These are phyloP conservation scores for Pachyrhynchus sulphureomaculatus DNA, from an alignment of 1,140 invertebrate species.

Conservation along the genomic window DNA sequence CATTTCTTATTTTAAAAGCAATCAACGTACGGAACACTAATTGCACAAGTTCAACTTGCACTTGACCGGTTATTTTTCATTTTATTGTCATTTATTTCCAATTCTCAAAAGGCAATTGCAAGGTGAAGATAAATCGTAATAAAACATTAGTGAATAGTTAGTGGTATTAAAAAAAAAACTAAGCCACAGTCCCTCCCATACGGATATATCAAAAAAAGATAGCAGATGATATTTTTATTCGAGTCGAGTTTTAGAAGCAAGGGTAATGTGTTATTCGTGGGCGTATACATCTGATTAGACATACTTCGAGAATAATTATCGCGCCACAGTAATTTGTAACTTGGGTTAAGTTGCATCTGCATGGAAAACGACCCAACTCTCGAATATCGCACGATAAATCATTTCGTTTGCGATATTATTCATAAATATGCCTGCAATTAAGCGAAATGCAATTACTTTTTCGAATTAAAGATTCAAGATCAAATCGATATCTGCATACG, in stretches of 20 bases:
- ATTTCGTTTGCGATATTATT: constrained; percentile 9
- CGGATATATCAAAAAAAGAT: not conserved
- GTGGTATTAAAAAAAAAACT: no score
- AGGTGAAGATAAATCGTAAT: no score
- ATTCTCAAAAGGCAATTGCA: no score
- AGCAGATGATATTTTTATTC: not conserved
- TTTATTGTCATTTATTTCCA: no score
- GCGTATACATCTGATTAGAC: constrained; percentile 27
- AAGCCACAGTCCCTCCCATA: no score
- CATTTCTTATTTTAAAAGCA: no score
- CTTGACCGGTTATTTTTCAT: no score
- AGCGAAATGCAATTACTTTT: constrained; percentile 21
- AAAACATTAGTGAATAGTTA: no score
- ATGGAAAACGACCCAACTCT: constrained; percentile 10
- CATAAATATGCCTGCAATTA: constrained; percentile 28
- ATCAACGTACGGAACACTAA: no score
- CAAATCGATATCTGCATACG: constrained; percentile 14
- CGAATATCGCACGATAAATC: constrained; percentile 27
- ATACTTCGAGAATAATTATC: constrained; percentile 25
- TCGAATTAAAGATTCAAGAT: not conserved
- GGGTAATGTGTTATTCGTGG: constrained; percentile 27
- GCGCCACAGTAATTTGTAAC: constrained; percentile 25
- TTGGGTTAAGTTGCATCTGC: constrained; percentile 26
- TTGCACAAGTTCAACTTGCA: no score
- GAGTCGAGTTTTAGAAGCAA: not conserved